These are phyloP conservation scores for Myiopsitta monachus DNA, from an alignment of 2,113 vertebrate genomes.

Conservation along the genomic window DNA sequence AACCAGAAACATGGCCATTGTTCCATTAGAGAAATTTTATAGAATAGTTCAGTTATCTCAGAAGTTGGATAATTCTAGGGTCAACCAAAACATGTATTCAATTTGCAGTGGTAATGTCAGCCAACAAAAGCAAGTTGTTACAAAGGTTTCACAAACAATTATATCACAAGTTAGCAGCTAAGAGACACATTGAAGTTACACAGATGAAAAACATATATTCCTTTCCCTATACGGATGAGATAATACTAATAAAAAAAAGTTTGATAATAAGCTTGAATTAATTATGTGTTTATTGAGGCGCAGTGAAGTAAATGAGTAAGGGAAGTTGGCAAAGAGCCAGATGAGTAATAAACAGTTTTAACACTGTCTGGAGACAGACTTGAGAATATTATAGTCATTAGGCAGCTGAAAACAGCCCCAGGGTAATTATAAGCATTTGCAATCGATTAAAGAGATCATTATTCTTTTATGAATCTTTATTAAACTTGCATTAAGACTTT, in stretches of 20 bases:
- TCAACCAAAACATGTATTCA: neutral
- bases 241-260: slow-evolving; percentile 49
- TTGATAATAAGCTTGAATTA: slow-evolving; percentile 66
- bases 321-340: slow-evolving; percentile 70
- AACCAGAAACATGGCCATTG: neutral
- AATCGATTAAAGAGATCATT: slow-evolving; percentile 65
- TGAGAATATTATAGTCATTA: slow-evolving; percentile 71
- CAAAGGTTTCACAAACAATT: neutral
- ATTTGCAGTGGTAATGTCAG: neutral
- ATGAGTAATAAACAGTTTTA: slow-evolving; percentile 71
- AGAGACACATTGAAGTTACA: neutral
- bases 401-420: slow-evolving; percentile 64
- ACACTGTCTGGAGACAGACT: slow-evolving; percentile 66
- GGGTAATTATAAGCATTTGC: slow-evolving; percentile 72
- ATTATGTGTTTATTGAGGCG: slow-evolving; percentile 66
- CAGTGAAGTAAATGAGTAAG: slow-evolving; percentile 49
- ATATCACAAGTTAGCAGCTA: neutral
- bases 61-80: neutral
- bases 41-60: neutral
- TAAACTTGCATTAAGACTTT: slow-evolving; percentile 55
- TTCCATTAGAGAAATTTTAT: neutral
- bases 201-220: neutral
- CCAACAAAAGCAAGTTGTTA: neutral
- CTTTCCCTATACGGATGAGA: slow-evolving; percentile 18
- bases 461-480: slow-evolving; percentile 65